phyloP scores from a whole-genome alignment of 2,797 vertebrate species.

The Sebastes nivosus region DNA sequence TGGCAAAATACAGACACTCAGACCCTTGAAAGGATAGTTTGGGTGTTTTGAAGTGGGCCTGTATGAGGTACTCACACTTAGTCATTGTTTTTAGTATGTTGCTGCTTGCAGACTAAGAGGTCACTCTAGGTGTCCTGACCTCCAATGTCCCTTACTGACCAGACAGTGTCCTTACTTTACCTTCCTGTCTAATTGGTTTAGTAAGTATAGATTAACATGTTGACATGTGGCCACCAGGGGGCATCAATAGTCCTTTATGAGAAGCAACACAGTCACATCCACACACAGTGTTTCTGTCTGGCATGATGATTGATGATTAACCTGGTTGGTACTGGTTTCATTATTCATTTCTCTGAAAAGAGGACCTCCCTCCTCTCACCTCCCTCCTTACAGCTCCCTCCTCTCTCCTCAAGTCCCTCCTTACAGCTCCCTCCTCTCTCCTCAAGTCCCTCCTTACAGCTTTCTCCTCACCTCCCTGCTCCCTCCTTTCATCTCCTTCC shows the following conservation, averaged over 20 bases:
- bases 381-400: too few relatives aligned
- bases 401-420: too few relatives aligned
- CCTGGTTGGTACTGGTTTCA: background rate
- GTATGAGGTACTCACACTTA: too few relatives aligned
- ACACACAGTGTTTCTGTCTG: background rate
- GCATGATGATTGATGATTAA: background rate
- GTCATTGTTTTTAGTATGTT: background rate
- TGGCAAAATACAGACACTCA: background rate
- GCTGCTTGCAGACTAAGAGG: background rate
- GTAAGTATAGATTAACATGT: conserved; percentile 21
- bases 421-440: too few relatives aligned
- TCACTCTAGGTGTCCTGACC: background rate
- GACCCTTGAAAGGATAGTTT: too few relatives aligned
- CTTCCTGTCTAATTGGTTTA: conserved; percentile 42
- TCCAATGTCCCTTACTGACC: background rate
- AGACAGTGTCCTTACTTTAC: conserved; percentile 9
- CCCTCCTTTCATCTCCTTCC: too few relatives aligned
- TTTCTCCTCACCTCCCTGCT: too few relatives aligned
- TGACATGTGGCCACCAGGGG: conserved; percentile 36
- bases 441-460: too few relatives aligned
- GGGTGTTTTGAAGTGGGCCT: too few relatives aligned
- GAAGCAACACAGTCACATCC: background rate
- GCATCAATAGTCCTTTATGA: background rate
- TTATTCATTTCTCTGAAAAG: background rate
- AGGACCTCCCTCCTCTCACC: too few relatives aligned